Evolutionary conservation across 2,797 vertebrate species (phyloP).

Genomic region (Clangula hyemalis): DNA sequence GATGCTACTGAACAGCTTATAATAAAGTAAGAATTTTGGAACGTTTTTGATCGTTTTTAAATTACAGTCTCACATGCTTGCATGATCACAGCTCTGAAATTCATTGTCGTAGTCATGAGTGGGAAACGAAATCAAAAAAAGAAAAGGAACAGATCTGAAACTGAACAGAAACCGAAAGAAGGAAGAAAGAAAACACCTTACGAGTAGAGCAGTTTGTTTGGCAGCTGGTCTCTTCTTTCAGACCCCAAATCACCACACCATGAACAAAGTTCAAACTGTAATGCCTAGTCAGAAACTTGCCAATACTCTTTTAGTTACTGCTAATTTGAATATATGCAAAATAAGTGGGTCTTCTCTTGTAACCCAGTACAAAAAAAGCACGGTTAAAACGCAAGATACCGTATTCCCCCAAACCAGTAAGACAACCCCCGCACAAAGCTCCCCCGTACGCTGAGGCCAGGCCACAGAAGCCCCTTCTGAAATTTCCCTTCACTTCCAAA

Average conservation of each 20-base stretch:
- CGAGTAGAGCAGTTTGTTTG: background rate
- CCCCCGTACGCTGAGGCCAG: background rate
- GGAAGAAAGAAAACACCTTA: background rate
- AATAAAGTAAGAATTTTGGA: background rate
- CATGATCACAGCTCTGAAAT: background rate
- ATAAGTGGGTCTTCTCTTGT: background rate
- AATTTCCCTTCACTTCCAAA: background rate
- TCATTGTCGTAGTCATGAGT: background rate
- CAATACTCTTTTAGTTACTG: background rate
- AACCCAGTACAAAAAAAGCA: background rate
- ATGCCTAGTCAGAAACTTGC: background rate
- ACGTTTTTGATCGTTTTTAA: background rate
- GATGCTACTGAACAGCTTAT: background rate
- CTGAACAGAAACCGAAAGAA: background rate
- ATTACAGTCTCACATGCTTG: background rate
- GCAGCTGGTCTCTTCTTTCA: constrained; percentile 19
- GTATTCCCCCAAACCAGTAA: background rate
- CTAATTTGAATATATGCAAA: background rate
- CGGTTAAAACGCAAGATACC: background rate
- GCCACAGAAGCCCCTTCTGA: background rate
- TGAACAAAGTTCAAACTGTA: background rate
- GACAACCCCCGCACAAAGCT: background rate
- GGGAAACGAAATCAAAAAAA: background rate
- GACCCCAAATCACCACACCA: background rate
- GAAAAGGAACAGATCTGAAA: background rate